Base-by-base conservation (phyloP, 2,113 vertebrate genomes). In the Ceratotherium simum region DNA sequence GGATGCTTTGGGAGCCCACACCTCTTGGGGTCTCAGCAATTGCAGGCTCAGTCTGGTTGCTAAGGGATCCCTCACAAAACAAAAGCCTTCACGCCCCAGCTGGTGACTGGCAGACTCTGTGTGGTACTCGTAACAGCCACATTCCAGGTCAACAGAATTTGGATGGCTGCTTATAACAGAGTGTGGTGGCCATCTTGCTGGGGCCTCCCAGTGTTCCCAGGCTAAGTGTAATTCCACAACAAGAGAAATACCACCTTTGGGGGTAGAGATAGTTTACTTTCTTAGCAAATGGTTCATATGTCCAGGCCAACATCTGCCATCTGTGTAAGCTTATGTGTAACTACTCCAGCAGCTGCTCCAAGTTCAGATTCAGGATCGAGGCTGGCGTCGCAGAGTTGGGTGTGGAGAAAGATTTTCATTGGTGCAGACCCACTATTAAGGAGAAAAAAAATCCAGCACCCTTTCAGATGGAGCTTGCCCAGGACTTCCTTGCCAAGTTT, bases 401-500 rank as follows among this genome's bases (percentile, higher is more conserved):
- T 17, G 2, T 36, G 54, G 36, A 23, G 18, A 48, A 9, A 78
- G 42, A 65, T 33, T 60, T 70, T 58, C 51, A 0, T 1, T 10
- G 16, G 12, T 48, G 36, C 33, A 27, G 67, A 69, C 48, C 75
- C 76, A 42, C 36, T 33, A 8, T 25, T n/a, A 21, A 62, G 69
- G 46, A 65, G n/a, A 27, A 8, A 39, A 64, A 6, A n/a, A 70
- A 48, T 3, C 85, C 73, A 64, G 80, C 67, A 20, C 95, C 46
- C 36, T 73, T 60, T 48, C 70, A 56, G 21, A 42, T 11, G 36
- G 72, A 92, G 87, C 72, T 23, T 36, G 54, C 84, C 67, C 72
- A 33, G 69, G 60, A 60, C 76, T 36, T 92, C 83, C 87, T 92
- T 87, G 90, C 96, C 97, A 97, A 95, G 93, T 85, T 89, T 90